Percentiles rank a stretch among this genome's conserved stretches.
Conservation (phyloP, 2,888 invertebrate genomes). For the Drosophila monieri region DNA sequence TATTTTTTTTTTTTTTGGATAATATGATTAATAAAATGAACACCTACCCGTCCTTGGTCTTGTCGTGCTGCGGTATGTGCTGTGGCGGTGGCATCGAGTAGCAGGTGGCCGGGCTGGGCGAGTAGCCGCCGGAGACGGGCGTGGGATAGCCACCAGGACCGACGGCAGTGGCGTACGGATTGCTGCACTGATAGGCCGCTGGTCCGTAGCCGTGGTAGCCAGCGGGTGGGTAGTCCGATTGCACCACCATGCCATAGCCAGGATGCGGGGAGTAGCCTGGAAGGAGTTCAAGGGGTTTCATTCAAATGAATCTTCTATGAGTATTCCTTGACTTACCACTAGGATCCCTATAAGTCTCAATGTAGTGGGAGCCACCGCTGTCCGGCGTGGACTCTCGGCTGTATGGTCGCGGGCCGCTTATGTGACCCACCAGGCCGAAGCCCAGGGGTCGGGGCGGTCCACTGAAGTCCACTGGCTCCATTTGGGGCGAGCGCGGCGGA, state of each 20-base stretch:
- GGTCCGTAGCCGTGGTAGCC: slow-evolving; percentile 89
- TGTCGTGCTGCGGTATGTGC: slow-evolving; percentile 90
- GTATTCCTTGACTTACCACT: slow-evolving; percentile 87
- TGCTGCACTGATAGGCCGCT: slow-evolving; percentile 86
- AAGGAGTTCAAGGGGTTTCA: not conserved
- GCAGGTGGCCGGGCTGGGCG: slow-evolving; percentile 88
- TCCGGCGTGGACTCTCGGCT: slow-evolving; percentile 95
- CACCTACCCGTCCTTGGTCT: slow-evolving; percentile 85
- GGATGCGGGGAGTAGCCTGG: slow-evolving; percentile 94
- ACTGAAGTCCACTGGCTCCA: slow-evolving; percentile 90
- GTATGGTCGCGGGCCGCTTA: slow-evolving; percentile 88
- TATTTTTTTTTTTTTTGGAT: too few species aligned
- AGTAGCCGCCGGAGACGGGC: slow-evolving; percentile 89
- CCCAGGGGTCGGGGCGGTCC: slow-evolving; percentile 88
- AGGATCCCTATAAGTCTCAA: slow-evolving; percentile 94
- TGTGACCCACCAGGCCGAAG: slow-evolving; percentile 85
- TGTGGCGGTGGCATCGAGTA: slow-evolving; percentile 95
- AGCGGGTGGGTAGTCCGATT: slow-evolving; percentile 92
- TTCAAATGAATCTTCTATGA: not conserved
- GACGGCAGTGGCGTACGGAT: slow-evolving; percentile 84
- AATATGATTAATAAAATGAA: slow-evolving; percentile 33
- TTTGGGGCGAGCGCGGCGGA: slow-evolving; percentile 87
- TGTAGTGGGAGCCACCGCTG: slow-evolving; percentile 94
- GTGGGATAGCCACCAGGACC: slow-evolving; percentile 87
- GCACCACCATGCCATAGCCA: slow-evolving; percentile 91